phyloP scores from a whole-genome alignment of 35 echinoderm and acorn worm species.

The Stichopus chloronotus region DNA sequence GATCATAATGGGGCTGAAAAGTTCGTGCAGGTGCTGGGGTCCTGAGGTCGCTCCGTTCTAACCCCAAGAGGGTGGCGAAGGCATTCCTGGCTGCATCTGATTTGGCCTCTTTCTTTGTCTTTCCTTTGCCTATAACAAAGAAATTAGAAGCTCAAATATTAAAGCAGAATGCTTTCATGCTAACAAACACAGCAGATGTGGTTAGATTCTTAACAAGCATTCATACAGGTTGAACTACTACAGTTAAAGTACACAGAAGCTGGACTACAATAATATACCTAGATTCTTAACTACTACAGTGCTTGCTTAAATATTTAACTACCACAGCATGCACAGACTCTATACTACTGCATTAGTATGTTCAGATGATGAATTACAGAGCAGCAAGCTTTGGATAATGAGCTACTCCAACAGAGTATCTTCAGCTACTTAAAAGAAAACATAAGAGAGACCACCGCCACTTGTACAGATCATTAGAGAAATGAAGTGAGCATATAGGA shows the following conservation, averaged over 20 bases:
- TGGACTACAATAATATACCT: too few species aligned
- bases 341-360: too few species aligned
- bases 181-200: neutral
- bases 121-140: constrained; percentile 17
- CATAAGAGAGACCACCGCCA: too few species aligned
- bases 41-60: constrained; percentile 21
- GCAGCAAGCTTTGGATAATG: too few species aligned
- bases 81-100: constrained; percentile 27
- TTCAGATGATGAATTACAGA: too few species aligned
- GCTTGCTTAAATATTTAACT: too few species aligned
- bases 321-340: too few species aligned
- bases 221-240: neutral
- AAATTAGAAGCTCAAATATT: neutral
- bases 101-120: constrained; percentile 57
- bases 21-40: neutral
- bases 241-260: neutral
- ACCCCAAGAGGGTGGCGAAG: constrained; percentile 35
- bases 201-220: neutral
- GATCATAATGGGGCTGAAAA: neutral
- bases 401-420: too few species aligned
- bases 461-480: too few species aligned
- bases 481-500: too few species aligned
- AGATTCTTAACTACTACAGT: too few species aligned
- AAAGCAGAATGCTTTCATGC: neutral
- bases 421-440: too few species aligned